A percentile compares a stretch with the other conserved stretches of the same genome.
Evolutionary conservation across 2,113 vertebrate species (phyloP).

Genomic region (Thermophis baileyi): DNA sequence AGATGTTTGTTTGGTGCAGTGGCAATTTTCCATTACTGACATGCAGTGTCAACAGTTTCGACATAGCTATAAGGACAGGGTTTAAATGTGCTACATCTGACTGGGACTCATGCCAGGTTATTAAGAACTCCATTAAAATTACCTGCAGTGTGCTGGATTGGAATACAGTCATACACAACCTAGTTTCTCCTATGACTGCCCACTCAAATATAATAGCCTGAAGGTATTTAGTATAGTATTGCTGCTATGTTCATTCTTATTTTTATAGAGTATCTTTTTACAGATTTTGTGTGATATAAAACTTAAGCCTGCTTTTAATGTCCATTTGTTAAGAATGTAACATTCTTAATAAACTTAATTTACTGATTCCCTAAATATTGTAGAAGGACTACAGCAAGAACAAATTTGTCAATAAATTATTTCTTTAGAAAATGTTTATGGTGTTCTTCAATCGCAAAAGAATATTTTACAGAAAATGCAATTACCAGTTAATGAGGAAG

Average conservation of each 20-base stretch:
- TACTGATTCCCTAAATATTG: background rate
- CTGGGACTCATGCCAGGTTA: slow-evolving; percentile 61
- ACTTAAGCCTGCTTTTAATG: background rate
- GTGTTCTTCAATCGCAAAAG: background rate
- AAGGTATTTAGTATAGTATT: slow-evolving; percentile 7
- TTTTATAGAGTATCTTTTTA: slow-evolving; percentile 37
- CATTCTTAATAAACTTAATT: background rate
- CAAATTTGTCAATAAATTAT: background rate
- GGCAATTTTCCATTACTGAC: slow-evolving; percentile 67
- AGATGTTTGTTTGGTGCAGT: slow-evolving; percentile 62
- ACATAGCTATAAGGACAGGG: slow-evolving; percentile 61
- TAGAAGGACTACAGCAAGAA: background rate
- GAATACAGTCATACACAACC: background rate
- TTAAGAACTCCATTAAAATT: slow-evolving; percentile 66
- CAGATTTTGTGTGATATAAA: background rate
- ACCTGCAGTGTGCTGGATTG: slow-evolving; percentile 52
- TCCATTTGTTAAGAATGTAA: background rate
- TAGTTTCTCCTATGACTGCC: slow-evolving; percentile 15
- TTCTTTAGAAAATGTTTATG: background rate
- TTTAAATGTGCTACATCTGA: slow-evolving; percentile 64
- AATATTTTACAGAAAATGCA: background rate
- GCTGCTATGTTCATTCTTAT: slow-evolving; percentile 3
- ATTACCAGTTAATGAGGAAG: background rate
- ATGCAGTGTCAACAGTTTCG: slow-evolving; percentile 59
- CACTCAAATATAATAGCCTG: background rate